Evolutionary conservation across 2,797 vertebrate genomes (phyloP), one percentile per base, ranked within the genome.

Genomic region (Tinamus major): DNA sequence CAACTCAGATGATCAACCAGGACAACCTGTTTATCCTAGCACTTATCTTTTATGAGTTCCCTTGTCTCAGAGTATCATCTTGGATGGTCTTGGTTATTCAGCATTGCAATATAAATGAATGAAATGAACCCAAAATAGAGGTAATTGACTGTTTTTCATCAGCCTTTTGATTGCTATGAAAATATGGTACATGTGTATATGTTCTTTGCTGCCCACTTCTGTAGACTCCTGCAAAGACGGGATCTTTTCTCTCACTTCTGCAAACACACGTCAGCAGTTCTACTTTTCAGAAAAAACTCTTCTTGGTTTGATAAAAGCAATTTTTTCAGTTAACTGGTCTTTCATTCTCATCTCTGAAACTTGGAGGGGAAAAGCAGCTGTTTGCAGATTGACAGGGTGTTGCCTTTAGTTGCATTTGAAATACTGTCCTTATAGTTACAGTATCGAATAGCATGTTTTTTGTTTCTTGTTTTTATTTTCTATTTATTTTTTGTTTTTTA

Each of bases 371-470:
- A 90, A 67, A 93, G 42, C 55, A 81, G 84, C 82, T 78, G 55
- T 85, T 91, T 92, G 86, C 80, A 51, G 91, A 84, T 79, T 79
- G 86, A 35, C 72, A 82, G 64, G 49, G 12, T 92, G 56, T 4
- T 27, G 56, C 61, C 72, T 89, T 92, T 92, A 88, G 46, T 19
- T 37, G 46, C 39, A n/a, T 44, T n/a, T 65, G 42, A 31, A 46
- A 46, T 18, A 16, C 35, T 31, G 4, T 64, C 27, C 19, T 11
- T 64, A 41, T 12, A 46, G 29, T 33, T 33, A 14, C 31, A 13
- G 21, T 17, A 23, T n/a, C 31, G 24, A 24, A 31, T 16, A 67
- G 23, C n/a, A 31, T 11, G 21, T 10, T 46, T 46, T 42, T 61
- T 46, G 17, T 44, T 44, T 44, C 16, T 44, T 44, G 18, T 44